Conservation (phyloP, 1,140 invertebrate genomes). For the Diabrotica virgifera region DNA sequence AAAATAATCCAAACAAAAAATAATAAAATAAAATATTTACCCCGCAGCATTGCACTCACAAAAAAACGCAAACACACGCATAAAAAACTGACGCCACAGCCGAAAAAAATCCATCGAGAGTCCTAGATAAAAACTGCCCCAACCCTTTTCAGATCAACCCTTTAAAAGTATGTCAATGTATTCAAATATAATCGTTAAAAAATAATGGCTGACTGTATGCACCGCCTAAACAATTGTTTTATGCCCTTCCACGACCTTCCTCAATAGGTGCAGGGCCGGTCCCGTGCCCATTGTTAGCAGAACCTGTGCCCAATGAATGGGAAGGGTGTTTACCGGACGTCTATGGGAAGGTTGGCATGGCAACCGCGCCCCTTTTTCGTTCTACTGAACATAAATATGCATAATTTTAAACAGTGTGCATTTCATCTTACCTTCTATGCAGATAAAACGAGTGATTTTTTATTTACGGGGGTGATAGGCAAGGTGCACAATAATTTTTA, state of each 20-base stretch:
- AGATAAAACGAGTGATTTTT: no score
- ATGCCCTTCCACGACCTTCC: slow-evolving; percentile 10
- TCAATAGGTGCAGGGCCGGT: slow-evolving; percentile 13
- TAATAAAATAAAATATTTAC: slow-evolving; percentile 8
- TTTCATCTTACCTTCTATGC: not conserved
- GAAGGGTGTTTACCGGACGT: slow-evolving; percentile 10
- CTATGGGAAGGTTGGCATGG: slow-evolving; percentile 5
- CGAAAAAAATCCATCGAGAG: slow-evolving; percentile 8
- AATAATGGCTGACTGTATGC: slow-evolving; percentile 10
- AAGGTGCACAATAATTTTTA: no score
- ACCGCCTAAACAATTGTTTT: slow-evolving; percentile 14
- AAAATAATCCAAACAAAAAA: not conserved
- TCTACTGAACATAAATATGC: slow-evolving; percentile 6
- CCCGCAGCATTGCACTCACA: slow-evolving; percentile 4
- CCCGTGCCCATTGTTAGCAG: not conserved
- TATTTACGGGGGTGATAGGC: no score
- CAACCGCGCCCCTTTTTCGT: slow-evolving; percentile 11
- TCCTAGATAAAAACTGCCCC: slow-evolving; percentile 8
- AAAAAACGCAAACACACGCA: slow-evolving; percentile 1
- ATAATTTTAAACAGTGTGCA: not conserved
- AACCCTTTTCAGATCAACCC: slow-evolving; percentile 12
- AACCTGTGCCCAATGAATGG: slow-evolving; percentile 7
- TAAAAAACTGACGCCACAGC: slow-evolving; percentile 6
- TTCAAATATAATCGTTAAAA: not conserved
- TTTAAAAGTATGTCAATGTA: slow-evolving; percentile 12